Base-by-base conservation (phyloP, 2,888 invertebrate genomes). In the Galeruca laticollis region DNA sequence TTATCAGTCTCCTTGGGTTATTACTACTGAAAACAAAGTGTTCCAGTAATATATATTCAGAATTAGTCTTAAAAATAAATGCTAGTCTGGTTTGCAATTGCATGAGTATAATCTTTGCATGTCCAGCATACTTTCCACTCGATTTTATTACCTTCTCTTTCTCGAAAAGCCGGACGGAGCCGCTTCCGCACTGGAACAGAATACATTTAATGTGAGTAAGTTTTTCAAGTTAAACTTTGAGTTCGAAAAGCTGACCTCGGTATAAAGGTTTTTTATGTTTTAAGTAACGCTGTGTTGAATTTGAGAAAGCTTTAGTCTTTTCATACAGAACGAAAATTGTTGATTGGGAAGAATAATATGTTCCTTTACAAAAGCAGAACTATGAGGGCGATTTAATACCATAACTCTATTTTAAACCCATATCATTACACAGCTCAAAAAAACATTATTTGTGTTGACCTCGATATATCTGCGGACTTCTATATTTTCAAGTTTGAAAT, bases 201-300 rank as follows among this genome's bases (percentile, higher is more conserved):
- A 60, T 70, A 62, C 62, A 56, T 64, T 64, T 49, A 64, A 59
- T 37, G 9, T 21, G 54, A 64, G 60, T 59, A 65, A 70, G 61
- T 70, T 66, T 65, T 70, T 70, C 49, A 61, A 70, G 66, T 70
- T 70, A 66, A 66, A 66, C 70, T 70, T 70, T 54, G 70, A 66
- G 65, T 47, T 10, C 20, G 63, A 26, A 68, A 54, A 66, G 70
- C 65, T 60, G 65, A 69, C 69, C 63, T 63, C 59, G 61, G n/a
- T 26, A 26, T 61, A 37, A 20, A 35, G 68, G 60, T 65, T 69
- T 65, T 54, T 61, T 65, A 66, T 70, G 64, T 70, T 70, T 64
- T 61, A 60, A 66, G 60, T 51, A 61, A 66, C 20, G 62, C 68
- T 68, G 63, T 63, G 63, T 68, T 63, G 51, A 60, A 67, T 60